Percentiles rank a stretch among this genome's conserved stretches.
Conservation (phyloP, 2,797 vertebrate species). For the Acridotheres tristis region DNA sequence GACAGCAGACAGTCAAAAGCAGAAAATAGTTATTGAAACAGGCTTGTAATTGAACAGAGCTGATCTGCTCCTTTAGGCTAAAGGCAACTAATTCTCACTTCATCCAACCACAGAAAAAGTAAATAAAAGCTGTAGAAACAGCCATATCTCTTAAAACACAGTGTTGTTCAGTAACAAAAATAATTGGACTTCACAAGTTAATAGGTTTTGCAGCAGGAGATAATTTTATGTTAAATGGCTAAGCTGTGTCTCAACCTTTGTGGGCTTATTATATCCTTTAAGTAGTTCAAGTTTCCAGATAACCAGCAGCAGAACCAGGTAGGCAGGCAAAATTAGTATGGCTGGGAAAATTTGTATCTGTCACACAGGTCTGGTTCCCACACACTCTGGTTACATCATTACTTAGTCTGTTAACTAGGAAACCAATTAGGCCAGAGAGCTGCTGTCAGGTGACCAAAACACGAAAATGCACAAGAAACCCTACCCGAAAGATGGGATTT, state of each 20-base stretch:
- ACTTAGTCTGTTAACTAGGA: conserved; percentile 85
- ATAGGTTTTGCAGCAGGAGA: conserved; percentile 35
- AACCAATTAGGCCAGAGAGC: conserved; percentile 85
- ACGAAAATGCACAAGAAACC: conserved; percentile 89
- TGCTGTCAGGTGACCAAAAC: conserved; percentile 91
- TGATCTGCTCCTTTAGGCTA: conserved; percentile 4
- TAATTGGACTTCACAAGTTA: conserved; percentile 47
- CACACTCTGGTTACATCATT: conserved; percentile 99
- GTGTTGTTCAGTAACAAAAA: conserved; percentile 39
- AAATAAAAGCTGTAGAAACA: conserved; percentile 8
- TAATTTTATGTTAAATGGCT: conserved; percentile 64
- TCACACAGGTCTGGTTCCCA: conserved; percentile 96
- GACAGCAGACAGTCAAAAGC: conserved; percentile 5
- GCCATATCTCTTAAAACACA: conserved; percentile 2
- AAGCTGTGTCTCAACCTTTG: conserved; percentile 64
- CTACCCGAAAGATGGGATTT: conserved; percentile 92
- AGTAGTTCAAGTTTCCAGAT: conserved; percentile 91
- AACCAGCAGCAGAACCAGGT: conserved; percentile 87
- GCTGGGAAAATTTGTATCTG: conserved; percentile 95
- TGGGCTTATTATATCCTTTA: conserved; percentile 75
- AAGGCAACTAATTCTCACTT: neutral
- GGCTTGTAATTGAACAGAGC: neutral
- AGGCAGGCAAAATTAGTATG: conserved; percentile 86
- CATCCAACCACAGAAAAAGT: neutral
- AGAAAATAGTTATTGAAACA: conserved; percentile 30